A percentile compares a stretch with the other conserved stretches of the same genome.
Evolutionary conservation across 1,140 invertebrate genomes (phyloP).

Genomic region (Leguminivora glycinivorella): DNA sequence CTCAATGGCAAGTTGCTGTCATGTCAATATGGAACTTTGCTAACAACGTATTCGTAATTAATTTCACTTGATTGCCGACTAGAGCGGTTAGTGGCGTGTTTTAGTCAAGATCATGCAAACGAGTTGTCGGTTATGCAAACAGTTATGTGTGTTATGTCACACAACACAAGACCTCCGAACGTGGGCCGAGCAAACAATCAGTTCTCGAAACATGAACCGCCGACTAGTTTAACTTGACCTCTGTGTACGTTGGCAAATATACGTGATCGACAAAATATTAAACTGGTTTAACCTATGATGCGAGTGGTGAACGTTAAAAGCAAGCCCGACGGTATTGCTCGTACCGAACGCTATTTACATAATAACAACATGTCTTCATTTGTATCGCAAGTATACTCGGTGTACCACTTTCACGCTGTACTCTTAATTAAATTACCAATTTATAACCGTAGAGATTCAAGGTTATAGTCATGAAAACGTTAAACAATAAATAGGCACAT

Average conservation of each 20-base stretch:
- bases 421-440: neutral
- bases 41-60: neutral
- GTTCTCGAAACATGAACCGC: neutral
- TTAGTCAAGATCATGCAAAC: constrained; percentile 26
- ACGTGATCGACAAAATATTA: neutral
- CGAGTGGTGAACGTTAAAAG: neutral
- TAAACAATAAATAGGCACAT: too few relatives aligned
- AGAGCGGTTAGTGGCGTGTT: neutral
- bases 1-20: neutral
- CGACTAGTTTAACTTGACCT: neutral
- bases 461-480: too few relatives aligned
- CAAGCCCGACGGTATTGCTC: constrained; percentile 10
- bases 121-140: constrained; percentile 24
- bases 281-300: neutral
- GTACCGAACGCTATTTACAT: constrained; percentile 6
- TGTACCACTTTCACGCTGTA: neutral
- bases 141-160: constrained; percentile 25
- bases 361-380: constrained; percentile 18
- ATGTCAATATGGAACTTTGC: neutral
- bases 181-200: neutral
- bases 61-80: neutral
- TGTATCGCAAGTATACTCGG: neutral
- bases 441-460: neutral
- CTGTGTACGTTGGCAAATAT: neutral
- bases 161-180: neutral